Evolutionary conservation across 1,140 invertebrate species (phyloP).

Genomic region (Galleria mellonella): DNA sequence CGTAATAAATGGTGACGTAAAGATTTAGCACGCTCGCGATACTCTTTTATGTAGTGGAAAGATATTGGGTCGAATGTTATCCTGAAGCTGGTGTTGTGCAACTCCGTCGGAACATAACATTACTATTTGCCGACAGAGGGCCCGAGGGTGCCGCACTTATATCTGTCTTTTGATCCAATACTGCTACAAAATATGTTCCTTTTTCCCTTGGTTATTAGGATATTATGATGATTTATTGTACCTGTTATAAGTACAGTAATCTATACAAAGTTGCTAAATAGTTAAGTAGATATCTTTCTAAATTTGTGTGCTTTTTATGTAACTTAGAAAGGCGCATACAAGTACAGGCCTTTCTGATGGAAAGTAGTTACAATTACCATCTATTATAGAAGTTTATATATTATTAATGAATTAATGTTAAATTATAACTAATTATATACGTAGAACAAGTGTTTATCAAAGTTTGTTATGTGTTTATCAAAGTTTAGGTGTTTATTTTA

Average conservation of each 20-base stretch:
- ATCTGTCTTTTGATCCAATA: background rate
- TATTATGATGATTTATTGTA: background rate
- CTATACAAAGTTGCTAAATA: too few relatives aligned
- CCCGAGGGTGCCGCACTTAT: background rate
- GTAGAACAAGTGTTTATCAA: too few relatives aligned
- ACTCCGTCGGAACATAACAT: background rate
- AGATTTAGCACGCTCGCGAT: slow-evolving; percentile 20
- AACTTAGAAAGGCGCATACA: too few relatives aligned
- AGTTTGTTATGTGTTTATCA: too few relatives aligned
- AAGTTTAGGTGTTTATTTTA: too few relatives aligned
- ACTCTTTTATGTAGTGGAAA: slow-evolving; percentile 24
- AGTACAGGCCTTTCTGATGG: too few relatives aligned
- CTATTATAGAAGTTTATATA: too few relatives aligned
- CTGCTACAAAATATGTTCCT: background rate
- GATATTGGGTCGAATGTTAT: slow-evolving; percentile 16
- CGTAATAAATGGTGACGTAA: slow-evolving; percentile 16
- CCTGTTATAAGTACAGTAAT: background rate
- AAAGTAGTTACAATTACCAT: too few relatives aligned
- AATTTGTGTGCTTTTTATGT: too few relatives aligned
- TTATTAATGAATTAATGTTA: too few relatives aligned
- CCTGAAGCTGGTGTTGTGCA: slow-evolving; percentile 8
- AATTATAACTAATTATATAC: too few relatives aligned
- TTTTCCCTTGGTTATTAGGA: background rate
- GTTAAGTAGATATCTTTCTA: too few relatives aligned
- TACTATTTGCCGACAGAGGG: slow-evolving; percentile 1